phyloP scores from a whole-genome alignment of 2,113 vertebrate genomes.

The Ancistrus triradiatus region DNA sequence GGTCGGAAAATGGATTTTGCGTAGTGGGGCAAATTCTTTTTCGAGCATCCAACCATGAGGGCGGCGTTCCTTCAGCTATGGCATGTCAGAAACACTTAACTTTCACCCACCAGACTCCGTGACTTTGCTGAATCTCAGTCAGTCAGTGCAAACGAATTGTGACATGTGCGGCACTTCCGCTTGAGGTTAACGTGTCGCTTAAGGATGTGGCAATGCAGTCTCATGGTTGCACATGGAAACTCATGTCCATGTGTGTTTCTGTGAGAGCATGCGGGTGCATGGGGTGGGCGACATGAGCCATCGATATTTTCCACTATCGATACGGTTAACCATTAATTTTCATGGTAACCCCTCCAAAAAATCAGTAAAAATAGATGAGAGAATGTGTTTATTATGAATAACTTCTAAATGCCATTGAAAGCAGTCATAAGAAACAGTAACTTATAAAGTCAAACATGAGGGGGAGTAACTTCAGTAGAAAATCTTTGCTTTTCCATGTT shows the following conservation, averaged over 20 bases:
- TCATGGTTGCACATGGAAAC: background rate
- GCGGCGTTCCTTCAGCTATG: constrained; percentile 28
- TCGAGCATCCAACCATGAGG: constrained; percentile 29
- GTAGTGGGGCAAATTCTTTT: constrained; percentile 11
- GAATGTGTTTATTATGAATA: too few relatives aligned
- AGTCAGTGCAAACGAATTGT: constrained; percentile 47
- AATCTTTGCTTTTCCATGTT: too few relatives aligned
- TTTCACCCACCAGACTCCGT: constrained; percentile 36
- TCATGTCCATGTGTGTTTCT: background rate
- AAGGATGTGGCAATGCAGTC: constrained; percentile 1
- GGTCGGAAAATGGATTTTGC: constrained; percentile 8
- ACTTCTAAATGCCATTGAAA: too few relatives aligned
- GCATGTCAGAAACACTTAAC: constrained; percentile 53
- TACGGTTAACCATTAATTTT: too few relatives aligned
- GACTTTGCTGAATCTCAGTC: constrained; percentile 34
- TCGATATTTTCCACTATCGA: too few relatives aligned
- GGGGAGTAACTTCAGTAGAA: too few relatives aligned
- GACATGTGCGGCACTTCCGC: constrained; percentile 47
- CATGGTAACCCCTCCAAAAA: too few relatives aligned
- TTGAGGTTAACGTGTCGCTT: constrained; percentile 18
- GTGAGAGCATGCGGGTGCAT: background rate
- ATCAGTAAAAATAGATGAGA: too few relatives aligned
- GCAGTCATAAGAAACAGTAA: too few relatives aligned
- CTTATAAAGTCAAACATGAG: too few relatives aligned
- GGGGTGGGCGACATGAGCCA: background rate